These are phyloP conservation scores for Nesogale talazaci DNA, from an alignment of 2,113 vertebrate genomes.

Conservation along the genomic window DNA sequence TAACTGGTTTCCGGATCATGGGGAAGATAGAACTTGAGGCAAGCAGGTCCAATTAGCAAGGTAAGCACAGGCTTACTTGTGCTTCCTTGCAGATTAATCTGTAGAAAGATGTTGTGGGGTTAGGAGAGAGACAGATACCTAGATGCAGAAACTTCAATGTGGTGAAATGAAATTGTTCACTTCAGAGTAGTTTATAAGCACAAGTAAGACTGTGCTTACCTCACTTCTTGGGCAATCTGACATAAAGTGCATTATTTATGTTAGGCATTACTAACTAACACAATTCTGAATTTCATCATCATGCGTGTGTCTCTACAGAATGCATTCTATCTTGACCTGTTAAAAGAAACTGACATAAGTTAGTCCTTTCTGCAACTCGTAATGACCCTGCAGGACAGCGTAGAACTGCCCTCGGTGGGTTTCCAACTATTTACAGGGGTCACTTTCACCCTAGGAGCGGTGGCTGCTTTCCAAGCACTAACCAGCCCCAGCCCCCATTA, in stretches of 20 bases:
- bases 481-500: too few species aligned
- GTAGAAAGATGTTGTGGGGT: not conserved
- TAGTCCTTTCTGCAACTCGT: not conserved
- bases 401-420: too few species aligned
- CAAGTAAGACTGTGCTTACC: not conserved
- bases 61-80: not conserved
- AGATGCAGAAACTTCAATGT: not conserved
- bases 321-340: not conserved
- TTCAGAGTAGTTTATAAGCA: not conserved
- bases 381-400: too few species aligned
- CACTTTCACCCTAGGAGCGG: too few species aligned
- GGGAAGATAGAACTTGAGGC: not conserved
- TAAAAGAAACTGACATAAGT: not conserved
- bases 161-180: not conserved
- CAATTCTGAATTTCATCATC: not conserved
- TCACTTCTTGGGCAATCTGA: not conserved
- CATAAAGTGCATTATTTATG: not conserved
- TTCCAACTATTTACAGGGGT: too few species aligned
- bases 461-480: too few species aligned
- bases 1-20: not conserved
- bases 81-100: not conserved
- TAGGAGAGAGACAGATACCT: not conserved
- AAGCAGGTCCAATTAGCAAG: not conserved
- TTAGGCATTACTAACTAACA: not conserved
- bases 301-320: not conserved